A percentile compares a stretch with the other conserved stretches of the same genome.
Conservation (phyloP, 2,113 vertebrate genomes). For the Zapus hudsonius region DNA sequence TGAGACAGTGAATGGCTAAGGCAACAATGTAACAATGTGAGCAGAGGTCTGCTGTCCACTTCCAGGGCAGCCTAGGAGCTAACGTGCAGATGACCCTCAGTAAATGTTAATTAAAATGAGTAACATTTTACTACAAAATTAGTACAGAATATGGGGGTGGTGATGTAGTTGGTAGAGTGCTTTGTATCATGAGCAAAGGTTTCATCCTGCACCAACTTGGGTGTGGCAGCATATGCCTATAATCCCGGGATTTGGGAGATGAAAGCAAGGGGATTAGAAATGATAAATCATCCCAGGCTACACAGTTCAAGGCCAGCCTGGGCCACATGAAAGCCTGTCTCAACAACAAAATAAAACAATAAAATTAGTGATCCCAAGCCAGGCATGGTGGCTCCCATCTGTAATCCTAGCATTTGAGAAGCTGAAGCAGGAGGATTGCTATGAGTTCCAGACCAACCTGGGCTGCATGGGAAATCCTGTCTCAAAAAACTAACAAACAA, state of each 20-base stretch:
- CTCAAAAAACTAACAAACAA: neutral
- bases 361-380: neutral
- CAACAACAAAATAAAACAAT: too few species aligned
- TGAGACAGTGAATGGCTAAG: neutral
- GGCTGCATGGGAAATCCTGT: neutral
- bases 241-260: too few species aligned
- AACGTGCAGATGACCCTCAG: neutral
- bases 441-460: neutral
- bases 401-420: neutral
- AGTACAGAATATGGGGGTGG: neutral
- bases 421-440: neutral
- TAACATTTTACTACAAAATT: neutral
- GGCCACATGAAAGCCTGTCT: too few species aligned
- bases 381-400: neutral
- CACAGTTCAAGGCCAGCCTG: too few species aligned
- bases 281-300: too few species aligned
- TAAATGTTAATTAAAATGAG: neutral
- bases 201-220: too few species aligned
- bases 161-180: too few species aligned
- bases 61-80: too few species aligned
- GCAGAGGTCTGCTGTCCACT: neutral
- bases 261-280: too few species aligned
- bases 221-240: too few species aligned
- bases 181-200: too few species aligned
- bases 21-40: neutral